These are phyloP conservation scores for Siniperca obscura DNA, from an alignment of 2,797 vertebrate species.

Conservation along the genomic window DNA sequence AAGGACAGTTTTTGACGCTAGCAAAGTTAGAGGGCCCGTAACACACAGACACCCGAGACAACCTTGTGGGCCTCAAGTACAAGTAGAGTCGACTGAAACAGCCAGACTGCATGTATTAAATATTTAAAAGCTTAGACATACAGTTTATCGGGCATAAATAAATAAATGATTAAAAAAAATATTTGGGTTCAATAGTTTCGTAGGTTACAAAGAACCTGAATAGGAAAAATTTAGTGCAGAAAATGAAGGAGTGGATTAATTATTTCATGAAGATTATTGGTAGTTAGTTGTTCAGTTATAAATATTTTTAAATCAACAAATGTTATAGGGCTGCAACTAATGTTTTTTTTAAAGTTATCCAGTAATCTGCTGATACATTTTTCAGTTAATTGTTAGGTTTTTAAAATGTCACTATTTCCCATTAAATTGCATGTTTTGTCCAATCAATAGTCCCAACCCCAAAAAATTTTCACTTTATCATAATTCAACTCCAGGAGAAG, in stretches of 20 bases:
- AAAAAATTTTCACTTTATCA: too few relatives aligned
- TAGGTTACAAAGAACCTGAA: neutral
- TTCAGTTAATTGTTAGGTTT: neutral
- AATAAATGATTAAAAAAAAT: neutral
- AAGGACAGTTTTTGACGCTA: conserved; percentile 67
- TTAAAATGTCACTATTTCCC: neutral
- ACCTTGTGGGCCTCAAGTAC: conserved; percentile 40
- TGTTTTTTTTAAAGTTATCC: neutral
- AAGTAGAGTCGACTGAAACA: conserved; percentile 33
- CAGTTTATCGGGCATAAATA: neutral
- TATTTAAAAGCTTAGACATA: conserved; percentile 8
- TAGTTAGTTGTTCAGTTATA: neutral
- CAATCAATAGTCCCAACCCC: neutral
- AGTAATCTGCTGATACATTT: neutral
- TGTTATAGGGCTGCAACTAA: neutral
- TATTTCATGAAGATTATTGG: neutral
- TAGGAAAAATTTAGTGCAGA: neutral
- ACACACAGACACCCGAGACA: conserved; percentile 46
- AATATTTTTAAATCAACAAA: neutral
- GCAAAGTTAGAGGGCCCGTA: conserved; percentile 66
- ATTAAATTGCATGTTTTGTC: neutral
- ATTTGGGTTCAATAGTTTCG: neutral
- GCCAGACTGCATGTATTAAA: conserved; percentile 35
- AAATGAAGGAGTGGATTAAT: neutral
- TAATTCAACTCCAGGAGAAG: too few relatives aligned